Percentiles rank a stretch among this genome's conserved stretches.
phyloP scores from a whole-genome alignment of 1,140 invertebrate genomes.

The Penaeus japonicus region DNA sequence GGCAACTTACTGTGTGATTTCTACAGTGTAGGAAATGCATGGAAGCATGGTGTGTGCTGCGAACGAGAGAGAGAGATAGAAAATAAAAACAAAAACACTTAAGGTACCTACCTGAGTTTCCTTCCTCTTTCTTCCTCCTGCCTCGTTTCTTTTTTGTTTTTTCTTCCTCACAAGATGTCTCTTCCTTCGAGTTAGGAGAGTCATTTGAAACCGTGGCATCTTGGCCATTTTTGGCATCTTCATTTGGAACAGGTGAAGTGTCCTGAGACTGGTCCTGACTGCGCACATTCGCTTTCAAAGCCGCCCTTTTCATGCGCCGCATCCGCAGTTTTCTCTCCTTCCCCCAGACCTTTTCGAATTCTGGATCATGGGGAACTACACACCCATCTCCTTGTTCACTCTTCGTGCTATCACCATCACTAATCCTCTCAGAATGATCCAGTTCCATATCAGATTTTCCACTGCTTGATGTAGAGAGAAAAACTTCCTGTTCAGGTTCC shows the following conservation, averaged over 20 bases:
- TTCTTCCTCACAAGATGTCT: background rate
- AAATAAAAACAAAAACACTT: background rate
- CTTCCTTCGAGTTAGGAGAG: background rate
- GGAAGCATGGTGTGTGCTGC: too few relatives aligned
- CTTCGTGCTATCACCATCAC: too few relatives aligned
- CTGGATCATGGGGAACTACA: background rate
- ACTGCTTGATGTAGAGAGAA: too few relatives aligned
- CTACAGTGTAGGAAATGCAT: too few relatives aligned
- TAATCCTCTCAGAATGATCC: too few relatives aligned
- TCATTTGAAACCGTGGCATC: background rate
- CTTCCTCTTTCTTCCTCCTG: constrained; percentile 11
- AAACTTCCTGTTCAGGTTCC: too few relatives aligned
- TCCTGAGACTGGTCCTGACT: background rate
- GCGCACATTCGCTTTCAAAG: background rate
- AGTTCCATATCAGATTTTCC: too few relatives aligned
- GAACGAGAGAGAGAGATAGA: too few relatives aligned
- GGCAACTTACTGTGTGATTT: too few relatives aligned
- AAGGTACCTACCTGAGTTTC: background rate
- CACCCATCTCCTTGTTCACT: too few relatives aligned
- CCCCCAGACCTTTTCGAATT: background rate
- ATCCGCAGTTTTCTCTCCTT: too few relatives aligned
- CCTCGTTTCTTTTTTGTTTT: constrained; percentile 11
- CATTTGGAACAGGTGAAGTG: too few relatives aligned
- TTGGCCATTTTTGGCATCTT: background rate
- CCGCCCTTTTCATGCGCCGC: background rate